A percentile compares a stretch with the other conserved stretches of the same genome.
Evolutionary conservation across 37 sponge, comb jelly and placozoan species (phyloP).

Genomic region (Haliclona indistincta): DNA sequence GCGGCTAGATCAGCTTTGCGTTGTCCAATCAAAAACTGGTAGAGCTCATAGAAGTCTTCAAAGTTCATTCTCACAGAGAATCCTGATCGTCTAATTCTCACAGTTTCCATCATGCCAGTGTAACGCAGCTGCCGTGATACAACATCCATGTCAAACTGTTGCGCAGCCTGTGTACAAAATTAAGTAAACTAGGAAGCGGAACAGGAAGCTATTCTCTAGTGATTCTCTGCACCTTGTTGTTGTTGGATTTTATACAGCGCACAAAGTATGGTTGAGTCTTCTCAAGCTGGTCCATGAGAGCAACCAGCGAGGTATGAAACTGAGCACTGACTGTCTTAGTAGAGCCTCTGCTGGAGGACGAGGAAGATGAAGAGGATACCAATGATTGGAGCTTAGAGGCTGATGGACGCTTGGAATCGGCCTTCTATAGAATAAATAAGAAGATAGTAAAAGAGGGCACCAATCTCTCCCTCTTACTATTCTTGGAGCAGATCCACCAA

Average conservation of each 20-base stretch:
- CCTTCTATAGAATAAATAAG: neutral
- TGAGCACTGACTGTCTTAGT: conserved; percentile 85
- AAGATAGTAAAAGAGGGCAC: neutral
- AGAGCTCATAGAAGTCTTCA: conserved; percentile 84
- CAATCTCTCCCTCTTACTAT: conserved; percentile 3
- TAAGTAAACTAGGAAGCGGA: neutral
- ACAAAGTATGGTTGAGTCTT: conserved; percentile 90
- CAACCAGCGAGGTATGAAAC: conserved; percentile 79
- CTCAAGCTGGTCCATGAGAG: conserved; percentile 87
- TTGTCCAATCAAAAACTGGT: conserved; percentile 74
- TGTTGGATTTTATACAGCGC: conserved; percentile 95
- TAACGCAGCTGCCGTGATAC: conserved; percentile 91
- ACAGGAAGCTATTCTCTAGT: neutral
- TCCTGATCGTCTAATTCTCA: conserved; percentile 91
- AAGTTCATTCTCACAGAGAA: conserved; percentile 85
- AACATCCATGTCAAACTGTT: conserved; percentile 82
- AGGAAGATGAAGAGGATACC: neutral
- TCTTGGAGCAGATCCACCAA: conserved; percentile 24
- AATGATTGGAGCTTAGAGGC: neutral
- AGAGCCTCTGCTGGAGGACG: conserved; percentile 22
- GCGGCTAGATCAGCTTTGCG: conserved; percentile 22
- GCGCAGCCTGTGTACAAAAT: conserved; percentile 45
- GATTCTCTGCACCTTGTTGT: conserved; percentile 33
- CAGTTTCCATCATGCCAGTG: conserved; percentile 97
- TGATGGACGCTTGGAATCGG: neutral